Base-by-base conservation (phyloP, 2,797 vertebrate species). In the Darevskia mixta region DNA sequence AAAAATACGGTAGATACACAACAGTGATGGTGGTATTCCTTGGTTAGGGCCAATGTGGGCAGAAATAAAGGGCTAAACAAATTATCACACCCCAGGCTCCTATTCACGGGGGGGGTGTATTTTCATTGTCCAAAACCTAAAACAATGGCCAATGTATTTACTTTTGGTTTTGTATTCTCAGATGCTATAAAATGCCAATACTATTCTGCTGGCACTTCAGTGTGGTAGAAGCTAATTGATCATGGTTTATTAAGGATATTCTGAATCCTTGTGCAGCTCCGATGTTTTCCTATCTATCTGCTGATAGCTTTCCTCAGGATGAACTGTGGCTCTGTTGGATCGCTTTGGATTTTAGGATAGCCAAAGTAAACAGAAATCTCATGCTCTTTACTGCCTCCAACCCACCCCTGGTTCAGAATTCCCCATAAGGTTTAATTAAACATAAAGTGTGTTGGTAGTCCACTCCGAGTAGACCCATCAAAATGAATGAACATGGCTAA, bases 321-420 rank as follows among this genome's bases (percentile, higher is more conserved):
- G 79, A 79, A 82, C 35, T 82, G 85, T 58, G 27, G 38, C 45
- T 45, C 45, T 81, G 71, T 9, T 88, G 73, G 87, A 88, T 88
- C 73, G 64, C 73, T 67, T 82, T 82, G 79, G 72, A 69, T 77
- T 71, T 76, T 66, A 64, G 15, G 10, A 58, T 25, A 55, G 64
- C 61, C 25, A 41, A 55, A 78, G 64, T 77, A 72, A 72, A 83
- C 55, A 77, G 13, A 83, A 83, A 69, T 69, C 17, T 41, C 61
- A 58, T 66, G 23, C 17, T 83, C 27, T 55, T 69, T 88, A 43
- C 73, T 29, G 64, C n/a, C 64, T 71, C 29, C 49, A 49, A 15
- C 11, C 13, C 49, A 49, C 9, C 75, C 73, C 69, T 25, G 35
- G 35, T 67, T 88, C 55, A 69, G 82, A 69, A 77, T 69, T 77